A percentile compares a stretch with the other conserved stretches of the same genome.
These are phyloP conservation scores for Rhinichthys osculus DNA, from an alignment of 2,797 vertebrate species.

Conservation along the genomic window DNA sequence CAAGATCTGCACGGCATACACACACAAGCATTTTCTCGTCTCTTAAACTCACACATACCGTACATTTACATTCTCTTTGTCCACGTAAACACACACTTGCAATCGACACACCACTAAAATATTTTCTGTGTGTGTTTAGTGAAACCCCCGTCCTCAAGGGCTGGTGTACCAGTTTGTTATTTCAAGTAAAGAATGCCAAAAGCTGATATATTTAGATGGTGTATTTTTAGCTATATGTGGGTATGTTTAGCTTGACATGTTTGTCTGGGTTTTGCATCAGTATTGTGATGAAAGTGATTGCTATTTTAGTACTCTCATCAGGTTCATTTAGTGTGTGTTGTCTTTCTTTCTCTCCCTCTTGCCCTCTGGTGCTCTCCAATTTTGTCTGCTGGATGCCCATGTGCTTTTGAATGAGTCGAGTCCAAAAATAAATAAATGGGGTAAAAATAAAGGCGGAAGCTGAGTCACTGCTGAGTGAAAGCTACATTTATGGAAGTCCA, in stretches of 20 bases:
- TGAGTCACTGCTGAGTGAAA: constrained; percentile 58
- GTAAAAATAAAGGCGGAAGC: constrained; percentile 62
- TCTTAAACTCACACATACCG: constrained; percentile 41
- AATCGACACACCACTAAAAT: constrained; percentile 17
- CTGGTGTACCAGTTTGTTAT: constrained; percentile 39
- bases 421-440: constrained; percentile 61
- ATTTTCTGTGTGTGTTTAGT: not conserved
- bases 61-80: constrained; percentile 27
- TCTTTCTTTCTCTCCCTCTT: constrained; percentile 5
- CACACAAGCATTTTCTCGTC: constrained; percentile 24
- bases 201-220: constrained; percentile 24
- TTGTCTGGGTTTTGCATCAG: constrained; percentile 29
- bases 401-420: constrained; percentile 42
- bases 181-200: constrained; percentile 46
- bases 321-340: constrained; percentile 32
- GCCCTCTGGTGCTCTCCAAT: constrained; percentile 6
- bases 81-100: constrained; percentile 22
- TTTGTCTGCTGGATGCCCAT: constrained; percentile 35
- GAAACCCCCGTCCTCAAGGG: not conserved
- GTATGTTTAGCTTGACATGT: constrained; percentile 31
- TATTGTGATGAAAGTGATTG: constrained; percentile 21
- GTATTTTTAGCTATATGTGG: constrained; percentile 35
- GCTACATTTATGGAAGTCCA: constrained; percentile 55
- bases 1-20: constrained; percentile 51
- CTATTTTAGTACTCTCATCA: constrained; percentile 42